These are phyloP conservation scores for Rousettus leschenaultii DNA, from an alignment of 2,113 vertebrate genomes.

Conservation along the genomic window DNA sequence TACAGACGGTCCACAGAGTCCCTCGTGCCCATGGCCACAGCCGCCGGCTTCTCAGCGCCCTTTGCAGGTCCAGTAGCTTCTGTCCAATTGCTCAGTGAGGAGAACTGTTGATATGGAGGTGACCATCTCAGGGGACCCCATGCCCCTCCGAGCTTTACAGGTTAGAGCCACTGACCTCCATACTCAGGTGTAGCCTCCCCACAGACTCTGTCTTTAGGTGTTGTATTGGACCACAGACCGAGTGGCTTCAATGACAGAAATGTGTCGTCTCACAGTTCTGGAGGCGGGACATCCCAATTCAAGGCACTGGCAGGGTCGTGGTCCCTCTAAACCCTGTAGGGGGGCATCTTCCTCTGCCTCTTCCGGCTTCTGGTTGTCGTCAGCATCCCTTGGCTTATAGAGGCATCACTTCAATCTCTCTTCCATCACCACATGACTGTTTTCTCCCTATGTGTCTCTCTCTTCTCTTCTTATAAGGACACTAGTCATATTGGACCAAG, in stretches of 20 bases:
- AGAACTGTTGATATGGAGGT: too few species aligned
- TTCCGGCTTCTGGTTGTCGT: not conserved
- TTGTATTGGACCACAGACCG: not conserved
- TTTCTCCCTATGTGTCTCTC: not conserved
- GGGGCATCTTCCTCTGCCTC: not conserved
- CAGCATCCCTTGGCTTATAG: not conserved
- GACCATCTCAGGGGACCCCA: not conserved
- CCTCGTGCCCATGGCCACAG: not conserved
- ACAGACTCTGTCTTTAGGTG: not conserved
- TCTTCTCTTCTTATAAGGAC: not conserved
- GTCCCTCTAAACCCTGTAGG: not conserved
- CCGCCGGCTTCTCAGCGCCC: not conserved
- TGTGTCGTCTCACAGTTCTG: not conserved
- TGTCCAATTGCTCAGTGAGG: not conserved
- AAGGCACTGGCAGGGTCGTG: accelerated
- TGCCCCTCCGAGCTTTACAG: not conserved
- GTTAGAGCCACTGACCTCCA: not conserved
- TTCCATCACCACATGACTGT: accelerated
- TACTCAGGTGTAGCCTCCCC: not conserved
- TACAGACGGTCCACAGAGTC: not conserved
- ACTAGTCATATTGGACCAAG: not conserved
- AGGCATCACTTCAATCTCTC: accelerated
- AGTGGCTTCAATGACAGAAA: not conserved
- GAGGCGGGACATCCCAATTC: not conserved
- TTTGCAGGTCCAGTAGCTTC: not conserved